These are phyloP conservation scores for Phoxinus dragarum DNA, from an alignment of 2,797 vertebrate genomes.

Conservation along the genomic window DNA sequence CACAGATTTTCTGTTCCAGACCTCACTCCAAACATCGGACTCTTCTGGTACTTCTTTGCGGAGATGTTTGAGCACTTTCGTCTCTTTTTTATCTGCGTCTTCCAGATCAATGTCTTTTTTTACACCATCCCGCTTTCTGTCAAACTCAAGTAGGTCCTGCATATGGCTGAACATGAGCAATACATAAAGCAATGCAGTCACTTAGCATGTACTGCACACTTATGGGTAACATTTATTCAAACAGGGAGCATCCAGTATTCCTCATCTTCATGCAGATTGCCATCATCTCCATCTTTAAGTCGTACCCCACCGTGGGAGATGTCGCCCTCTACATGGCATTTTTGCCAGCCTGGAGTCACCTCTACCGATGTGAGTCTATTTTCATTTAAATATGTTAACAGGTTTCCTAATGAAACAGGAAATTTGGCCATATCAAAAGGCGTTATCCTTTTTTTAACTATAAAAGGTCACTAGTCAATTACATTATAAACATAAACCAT, in stretches of 20 bases:
- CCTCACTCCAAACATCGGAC: slow-evolving; percentile 96
- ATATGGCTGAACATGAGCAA: not conserved
- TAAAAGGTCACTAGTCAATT: not conserved
- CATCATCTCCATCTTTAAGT: slow-evolving; percentile 97
- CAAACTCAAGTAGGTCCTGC: slow-evolving; percentile 90
- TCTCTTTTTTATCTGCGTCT: slow-evolving; percentile 97
- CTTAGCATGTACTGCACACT: not conserved
- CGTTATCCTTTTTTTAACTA: not conserved
- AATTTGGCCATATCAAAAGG: not conserved
- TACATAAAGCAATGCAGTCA: not conserved
- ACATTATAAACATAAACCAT: not conserved
- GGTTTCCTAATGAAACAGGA: not conserved
- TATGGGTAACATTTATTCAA: not conserved
- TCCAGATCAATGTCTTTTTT: slow-evolving; percentile 99
- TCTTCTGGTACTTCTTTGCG: slow-evolving; percentile 99
- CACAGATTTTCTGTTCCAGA: slow-evolving; percentile 94
- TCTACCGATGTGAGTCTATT: slow-evolving; percentile 90
- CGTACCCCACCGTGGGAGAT: slow-evolving; percentile 96
- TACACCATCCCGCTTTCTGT: slow-evolving; percentile 95
- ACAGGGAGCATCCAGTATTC: slow-evolving; percentile 94
- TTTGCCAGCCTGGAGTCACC: slow-evolving; percentile 93
- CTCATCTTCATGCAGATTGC: slow-evolving; percentile 97
- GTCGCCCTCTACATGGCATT: slow-evolving; percentile 94
- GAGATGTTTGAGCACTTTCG: slow-evolving; percentile 99
- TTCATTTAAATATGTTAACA: not conserved